Evolutionary conservation across 2,113 vertebrate species (phyloP).

Genomic region (Ahaetulla prasina): DNA sequence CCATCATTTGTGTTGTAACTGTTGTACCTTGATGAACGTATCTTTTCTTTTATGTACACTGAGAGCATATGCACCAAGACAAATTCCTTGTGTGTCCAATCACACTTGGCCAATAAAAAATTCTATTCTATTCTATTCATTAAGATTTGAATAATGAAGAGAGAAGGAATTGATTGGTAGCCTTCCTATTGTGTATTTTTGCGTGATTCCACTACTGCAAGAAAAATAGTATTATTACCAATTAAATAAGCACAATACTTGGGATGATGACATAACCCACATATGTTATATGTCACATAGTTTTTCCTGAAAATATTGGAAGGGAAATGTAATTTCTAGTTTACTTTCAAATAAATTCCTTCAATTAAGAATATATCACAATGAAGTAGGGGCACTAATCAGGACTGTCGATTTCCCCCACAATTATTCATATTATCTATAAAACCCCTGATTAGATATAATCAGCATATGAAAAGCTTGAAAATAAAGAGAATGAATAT

Average conservation of each 20-base stretch:
- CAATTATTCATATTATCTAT: not conserved
- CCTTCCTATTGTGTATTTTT: not conserved
- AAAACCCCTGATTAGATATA: not conserved
- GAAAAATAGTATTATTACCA: not conserved
- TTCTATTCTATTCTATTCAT: no score
- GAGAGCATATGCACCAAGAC: no score
- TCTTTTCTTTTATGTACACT: no score
- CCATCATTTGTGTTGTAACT: no score
- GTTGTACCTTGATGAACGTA: no score
- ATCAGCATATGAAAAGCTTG: not conserved
- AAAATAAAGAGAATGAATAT: not conserved
- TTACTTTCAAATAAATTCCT: not conserved
- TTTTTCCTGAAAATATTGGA: not conserved
- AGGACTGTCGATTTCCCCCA: not conserved
- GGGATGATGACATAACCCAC: not conserved
- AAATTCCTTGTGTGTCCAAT: no score
- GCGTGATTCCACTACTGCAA: not conserved
- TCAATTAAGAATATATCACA: not conserved
- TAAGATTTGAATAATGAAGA: not conserved
- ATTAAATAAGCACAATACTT: not conserved
- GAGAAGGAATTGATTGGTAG: not conserved
- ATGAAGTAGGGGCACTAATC: not conserved
- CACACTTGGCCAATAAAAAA: no score
- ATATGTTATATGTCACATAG: not conserved
- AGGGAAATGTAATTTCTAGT: not conserved